These are phyloP conservation scores for Oscheius myriophilus DNA, from an alignment of 2,888 invertebrate species.

Conservation along the genomic window DNA sequence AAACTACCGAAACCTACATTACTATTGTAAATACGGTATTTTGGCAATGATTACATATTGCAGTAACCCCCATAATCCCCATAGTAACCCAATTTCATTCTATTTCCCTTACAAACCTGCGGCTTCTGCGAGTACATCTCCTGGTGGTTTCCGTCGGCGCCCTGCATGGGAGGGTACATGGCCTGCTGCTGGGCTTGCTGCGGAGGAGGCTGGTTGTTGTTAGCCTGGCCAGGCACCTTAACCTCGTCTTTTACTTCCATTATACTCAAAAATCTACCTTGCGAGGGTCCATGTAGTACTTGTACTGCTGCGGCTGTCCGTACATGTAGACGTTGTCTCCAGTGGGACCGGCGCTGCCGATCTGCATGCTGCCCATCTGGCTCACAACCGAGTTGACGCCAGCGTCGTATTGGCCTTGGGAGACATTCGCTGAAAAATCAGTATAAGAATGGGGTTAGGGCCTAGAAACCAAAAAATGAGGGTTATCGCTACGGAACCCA, in stretches of 20 bases:
- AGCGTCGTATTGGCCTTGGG: constrained; percentile 31
- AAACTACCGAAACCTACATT: too few relatives aligned
- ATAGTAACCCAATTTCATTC: too few relatives aligned
- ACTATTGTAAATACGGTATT: too few relatives aligned
- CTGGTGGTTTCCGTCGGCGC: constrained; percentile 6
- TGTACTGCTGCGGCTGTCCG: constrained; percentile 14
- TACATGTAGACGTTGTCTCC: constrained; percentile 28
- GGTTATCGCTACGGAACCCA: too few relatives aligned
- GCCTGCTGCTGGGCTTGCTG: not conserved
- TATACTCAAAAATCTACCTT: not conserved
- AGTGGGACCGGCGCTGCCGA: constrained; percentile 32
- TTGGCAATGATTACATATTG: not conserved
- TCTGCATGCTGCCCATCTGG: constrained; percentile 52
- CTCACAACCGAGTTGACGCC: constrained; percentile 41
- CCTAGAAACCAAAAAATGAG: too few relatives aligned
- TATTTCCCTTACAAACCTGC: not conserved
- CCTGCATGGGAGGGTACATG: constrained; percentile 13
- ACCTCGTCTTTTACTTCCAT: not conserved
- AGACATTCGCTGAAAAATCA: constrained; percentile 16
- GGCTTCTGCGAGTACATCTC: constrained; percentile 22
- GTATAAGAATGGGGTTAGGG: too few relatives aligned
- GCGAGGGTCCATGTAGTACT: constrained; percentile 17
- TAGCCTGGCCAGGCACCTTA: not conserved
- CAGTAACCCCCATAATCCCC: not conserved
- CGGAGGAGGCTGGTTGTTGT: constrained; percentile 12